A percentile compares a stretch with the other conserved stretches of the same genome.
These are phyloP conservation scores for Schizotus pectinicornis DNA, from an alignment of 2,888 invertebrate species.

Conservation along the genomic window DNA sequence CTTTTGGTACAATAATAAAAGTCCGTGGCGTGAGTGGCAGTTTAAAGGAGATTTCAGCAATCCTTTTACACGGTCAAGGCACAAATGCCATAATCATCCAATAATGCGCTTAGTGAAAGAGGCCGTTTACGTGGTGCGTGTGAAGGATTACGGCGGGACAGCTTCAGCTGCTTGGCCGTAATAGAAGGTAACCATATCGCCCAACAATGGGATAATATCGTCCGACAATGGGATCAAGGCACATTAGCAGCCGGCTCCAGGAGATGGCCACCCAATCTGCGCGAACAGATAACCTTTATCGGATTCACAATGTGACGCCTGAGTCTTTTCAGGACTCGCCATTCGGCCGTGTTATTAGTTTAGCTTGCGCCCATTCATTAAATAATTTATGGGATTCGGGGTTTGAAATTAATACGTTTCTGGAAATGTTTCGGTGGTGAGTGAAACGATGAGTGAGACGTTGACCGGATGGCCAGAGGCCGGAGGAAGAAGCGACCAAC, in stretches of 20 bases:
- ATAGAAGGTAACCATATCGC: not conserved
- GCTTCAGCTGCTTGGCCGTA: constrained; percentile 5
- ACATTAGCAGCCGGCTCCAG: constrained; percentile 26
- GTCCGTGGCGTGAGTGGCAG: not conserved
- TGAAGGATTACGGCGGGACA: not conserved
- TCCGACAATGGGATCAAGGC: constrained; percentile 14
- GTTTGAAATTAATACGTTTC: constrained; percentile 8
- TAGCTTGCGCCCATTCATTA: constrained; percentile 30
- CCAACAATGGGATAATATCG: not conserved
- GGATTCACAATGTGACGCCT: constrained; percentile 28
- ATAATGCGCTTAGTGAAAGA: not conserved
- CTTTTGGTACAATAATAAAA: not conserved
- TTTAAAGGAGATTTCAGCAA: not conserved
- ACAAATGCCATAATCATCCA: not conserved
- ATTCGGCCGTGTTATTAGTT: constrained; percentile 23
- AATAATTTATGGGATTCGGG: constrained; percentile 26
- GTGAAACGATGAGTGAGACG: too few relatives aligned
- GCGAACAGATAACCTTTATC: not conserved
- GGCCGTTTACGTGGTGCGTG: not conserved
- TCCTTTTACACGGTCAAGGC: not conserved
- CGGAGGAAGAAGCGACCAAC: too few relatives aligned
- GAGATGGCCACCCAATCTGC: constrained; percentile 30
- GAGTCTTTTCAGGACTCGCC: constrained; percentile 16
- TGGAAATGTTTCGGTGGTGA: too few relatives aligned
- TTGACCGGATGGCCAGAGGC: too few relatives aligned